A percentile compares a stretch with the other conserved stretches of the same genome.
phyloP scores from a whole-genome alignment of 2,797 vertebrate genomes.

The Sphenodon punctatus region DNA sequence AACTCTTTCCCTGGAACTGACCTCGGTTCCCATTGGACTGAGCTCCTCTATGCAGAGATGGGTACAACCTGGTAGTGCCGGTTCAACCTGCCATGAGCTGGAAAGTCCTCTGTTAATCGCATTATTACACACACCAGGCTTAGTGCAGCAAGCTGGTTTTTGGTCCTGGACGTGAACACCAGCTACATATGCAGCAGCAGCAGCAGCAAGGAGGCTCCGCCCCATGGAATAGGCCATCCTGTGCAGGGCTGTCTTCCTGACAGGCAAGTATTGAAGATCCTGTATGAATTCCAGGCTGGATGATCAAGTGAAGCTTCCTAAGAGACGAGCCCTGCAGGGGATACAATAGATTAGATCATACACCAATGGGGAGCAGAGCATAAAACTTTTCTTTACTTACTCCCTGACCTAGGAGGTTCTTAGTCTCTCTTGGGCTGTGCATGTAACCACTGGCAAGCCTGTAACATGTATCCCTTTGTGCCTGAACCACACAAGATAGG shows the following conservation, averaged over 20 bases:
- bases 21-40: not conserved
- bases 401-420: not conserved
- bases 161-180: not conserved
- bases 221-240: not conserved
- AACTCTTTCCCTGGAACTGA: not conserved
- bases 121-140: not conserved
- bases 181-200: not conserved
- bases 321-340: not conserved
- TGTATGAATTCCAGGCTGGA: not conserved
- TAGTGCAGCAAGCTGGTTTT: not conserved
- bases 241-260: not conserved
- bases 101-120: not conserved
- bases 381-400: not conserved
- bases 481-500: no score
- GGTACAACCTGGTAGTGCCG: not conserved
- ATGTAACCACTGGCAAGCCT: no score
- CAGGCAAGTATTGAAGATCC: not conserved
- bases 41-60: not conserved
- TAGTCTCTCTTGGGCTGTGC: not conserved
- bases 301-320: not conserved
- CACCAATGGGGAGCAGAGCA: not conserved
- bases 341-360: not conserved
- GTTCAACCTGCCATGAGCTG: not conserved
- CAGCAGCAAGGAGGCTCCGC: not conserved
- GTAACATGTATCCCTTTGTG: no score